These are phyloP conservation scores for Strix aluco DNA, from an alignment of 2,113 vertebrate genomes.

Conservation along the genomic window DNA sequence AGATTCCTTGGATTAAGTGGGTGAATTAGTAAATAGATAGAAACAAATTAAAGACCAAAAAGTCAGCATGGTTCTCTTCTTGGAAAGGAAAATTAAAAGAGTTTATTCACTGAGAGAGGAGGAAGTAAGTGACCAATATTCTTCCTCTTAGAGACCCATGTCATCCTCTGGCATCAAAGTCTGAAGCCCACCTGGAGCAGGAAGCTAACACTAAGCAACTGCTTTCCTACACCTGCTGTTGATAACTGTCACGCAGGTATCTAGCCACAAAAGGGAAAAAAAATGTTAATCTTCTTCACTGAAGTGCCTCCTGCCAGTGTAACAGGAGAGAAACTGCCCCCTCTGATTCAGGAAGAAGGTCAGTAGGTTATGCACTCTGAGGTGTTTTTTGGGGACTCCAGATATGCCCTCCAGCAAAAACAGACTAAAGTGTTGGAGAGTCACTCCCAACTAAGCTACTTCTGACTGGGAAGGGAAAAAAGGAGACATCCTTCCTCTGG, in stretches of 20 bases:
- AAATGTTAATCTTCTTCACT: neutral
- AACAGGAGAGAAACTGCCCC: neutral
- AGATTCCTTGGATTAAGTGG: neutral
- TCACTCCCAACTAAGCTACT: neutral
- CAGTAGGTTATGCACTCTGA: too few species aligned
- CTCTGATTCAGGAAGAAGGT: neutral
- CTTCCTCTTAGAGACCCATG: neutral
- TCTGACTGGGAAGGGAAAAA: neutral
- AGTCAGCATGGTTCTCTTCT: neutral
- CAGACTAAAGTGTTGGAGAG: rapidly evolving
- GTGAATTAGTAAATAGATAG: neutral
- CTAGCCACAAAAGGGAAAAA: neutral
- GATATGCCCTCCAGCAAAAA: neutral
- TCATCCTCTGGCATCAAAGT: neutral
- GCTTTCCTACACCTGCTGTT: neutral
- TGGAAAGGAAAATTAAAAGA: neutral
- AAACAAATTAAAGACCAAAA: neutral
- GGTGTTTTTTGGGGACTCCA: neutral
- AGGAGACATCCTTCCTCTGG: neutral
- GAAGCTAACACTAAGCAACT: neutral
- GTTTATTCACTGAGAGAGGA: neutral
- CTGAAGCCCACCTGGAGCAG: neutral
- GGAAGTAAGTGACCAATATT: neutral
- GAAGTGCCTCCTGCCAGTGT: neutral
- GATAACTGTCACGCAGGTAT: neutral